A percentile compares a stretch with the other conserved stretches of the same genome.
Evolutionary conservation across 2,113 vertebrate genomes (phyloP).

Genomic region (Scomber scombrus): DNA sequence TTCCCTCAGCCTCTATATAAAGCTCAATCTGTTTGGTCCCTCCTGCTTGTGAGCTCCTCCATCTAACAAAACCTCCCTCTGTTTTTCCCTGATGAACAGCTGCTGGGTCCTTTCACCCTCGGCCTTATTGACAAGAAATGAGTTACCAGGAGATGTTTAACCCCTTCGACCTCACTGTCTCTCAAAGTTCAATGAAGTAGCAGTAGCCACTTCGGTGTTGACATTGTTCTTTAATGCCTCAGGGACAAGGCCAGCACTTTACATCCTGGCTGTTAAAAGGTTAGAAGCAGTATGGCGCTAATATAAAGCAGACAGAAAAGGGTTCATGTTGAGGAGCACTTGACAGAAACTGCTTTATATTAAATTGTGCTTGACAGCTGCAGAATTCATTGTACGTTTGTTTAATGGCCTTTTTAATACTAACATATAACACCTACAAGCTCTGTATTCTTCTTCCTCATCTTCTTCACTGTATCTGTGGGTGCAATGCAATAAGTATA

Average conservation of each 20-base stretch:
- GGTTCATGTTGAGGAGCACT: not conserved
- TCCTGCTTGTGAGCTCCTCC: conserved; percentile 21
- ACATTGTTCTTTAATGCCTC: conserved; percentile 51
- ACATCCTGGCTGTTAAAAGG: conserved; percentile 5
- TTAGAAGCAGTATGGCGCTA: not conserved
- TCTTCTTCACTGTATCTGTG: no score
- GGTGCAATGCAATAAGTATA: no score
- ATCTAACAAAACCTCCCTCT: conserved; percentile 63
- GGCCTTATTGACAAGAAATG: conserved; percentile 60
- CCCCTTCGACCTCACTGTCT: conserved; percentile 47
- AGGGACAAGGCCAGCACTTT: conserved; percentile 20
- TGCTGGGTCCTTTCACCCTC: conserved; percentile 51
- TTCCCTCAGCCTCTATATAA: conserved; percentile 30
- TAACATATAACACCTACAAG: not conserved
- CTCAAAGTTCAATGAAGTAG: conserved; percentile 15
- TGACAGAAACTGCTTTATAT: not conserved
- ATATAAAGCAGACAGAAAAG: not conserved
- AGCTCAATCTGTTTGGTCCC: conserved; percentile 40
- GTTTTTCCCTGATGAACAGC: conserved; percentile 56
- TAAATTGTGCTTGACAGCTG: not conserved
- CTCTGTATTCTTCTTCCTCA: no score
- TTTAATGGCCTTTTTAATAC: not conserved
- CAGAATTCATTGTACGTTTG: not conserved
- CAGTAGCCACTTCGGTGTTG: conserved; percentile 53
- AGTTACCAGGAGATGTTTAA: conserved; percentile 63